Base-by-base conservation (phyloP, 1,140 invertebrate genomes). In the Tetramorium simillimum region DNA sequence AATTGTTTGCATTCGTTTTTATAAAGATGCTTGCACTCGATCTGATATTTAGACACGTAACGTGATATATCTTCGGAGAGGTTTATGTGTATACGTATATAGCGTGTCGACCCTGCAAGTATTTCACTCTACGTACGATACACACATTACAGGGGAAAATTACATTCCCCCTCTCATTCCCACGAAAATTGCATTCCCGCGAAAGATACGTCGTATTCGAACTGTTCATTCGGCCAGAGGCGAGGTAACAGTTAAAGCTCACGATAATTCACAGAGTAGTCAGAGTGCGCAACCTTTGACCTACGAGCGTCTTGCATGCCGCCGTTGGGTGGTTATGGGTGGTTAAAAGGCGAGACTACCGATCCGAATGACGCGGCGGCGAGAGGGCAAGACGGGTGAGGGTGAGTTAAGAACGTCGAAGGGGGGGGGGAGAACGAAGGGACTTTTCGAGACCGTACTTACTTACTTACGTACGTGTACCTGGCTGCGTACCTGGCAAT, bases 401-500 rank as follows among this genome's bases (percentile, higher is more conserved):
- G 69, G 16, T 73, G 72, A 67, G 86, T 88, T 87, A 87, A 86
- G 77, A 78, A 82, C 85, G 56, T n/a, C 7, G 62, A 65, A 56
- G 86, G 70, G 46, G 37, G 2, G 24, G 46, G 24, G 7, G 62
- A 67, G 33, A 56, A 33, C 28, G 28, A 88, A 91, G 84, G 78
- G 90, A 88, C 90, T 90, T 91, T 91, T 91, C 90, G 89, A 92
- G 90, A 91, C 76, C 80, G 73, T 84, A 86, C 88, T 91, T 80
- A 88, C 88, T 91, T 80, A 88, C 88, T 91, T 89, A 90, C 89
- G 88, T 92, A 92, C 88, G 81, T 90, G 91, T 93, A 91, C 78
- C 89, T 90, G 88, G 90, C 91, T 86, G 86, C 90, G 91, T 92
- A 91, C 80, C 90, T 90, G 89, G 93, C 92, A 93, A 93, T 93